Conservation (phyloP, 2,113 vertebrate genomes). For the Anoura caudifer region DNA sequence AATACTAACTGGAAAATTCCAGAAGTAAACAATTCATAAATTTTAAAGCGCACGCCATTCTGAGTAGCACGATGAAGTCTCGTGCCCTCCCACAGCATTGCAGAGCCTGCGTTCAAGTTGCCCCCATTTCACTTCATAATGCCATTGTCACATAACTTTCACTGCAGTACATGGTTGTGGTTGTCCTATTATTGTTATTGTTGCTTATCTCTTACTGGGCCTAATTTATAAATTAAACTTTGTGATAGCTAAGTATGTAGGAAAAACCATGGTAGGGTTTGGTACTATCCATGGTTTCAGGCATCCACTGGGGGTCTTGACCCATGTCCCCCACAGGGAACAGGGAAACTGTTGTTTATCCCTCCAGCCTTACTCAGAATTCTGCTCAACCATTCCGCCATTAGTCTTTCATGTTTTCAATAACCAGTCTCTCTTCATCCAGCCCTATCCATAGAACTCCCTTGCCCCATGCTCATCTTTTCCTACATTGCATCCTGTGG, state of each 20-base stretch:
- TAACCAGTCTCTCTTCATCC: neutral
- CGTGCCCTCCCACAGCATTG: accelerated
- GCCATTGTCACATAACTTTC: neutral
- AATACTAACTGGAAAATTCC: neutral
- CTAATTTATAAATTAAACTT: neutral
- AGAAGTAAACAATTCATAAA: neutral
- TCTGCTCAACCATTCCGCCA: neutral
- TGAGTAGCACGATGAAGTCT: neutral
- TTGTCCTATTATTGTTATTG: neutral
- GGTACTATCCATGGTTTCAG: neutral
- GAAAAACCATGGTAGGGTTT: neutral
- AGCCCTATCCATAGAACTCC: neutral
- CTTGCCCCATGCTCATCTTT: neutral
- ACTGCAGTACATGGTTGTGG: neutral
- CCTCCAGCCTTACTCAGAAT: neutral
- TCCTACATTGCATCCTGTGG: neutral
- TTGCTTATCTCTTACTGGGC: neutral
- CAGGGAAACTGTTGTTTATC: no score
- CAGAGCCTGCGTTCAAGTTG: neutral
- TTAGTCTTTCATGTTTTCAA: neutral
- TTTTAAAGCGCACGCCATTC: neutral
- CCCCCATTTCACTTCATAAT: neutral
- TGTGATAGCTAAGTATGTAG: neutral
- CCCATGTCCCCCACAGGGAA: neutral
- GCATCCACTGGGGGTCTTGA: neutral